Percentiles rank a stretch among this genome's conserved stretches.
Evolutionary conservation across 2,797 vertebrate species (phyloP).

Genomic region (Enteromius argenteus): DNA sequence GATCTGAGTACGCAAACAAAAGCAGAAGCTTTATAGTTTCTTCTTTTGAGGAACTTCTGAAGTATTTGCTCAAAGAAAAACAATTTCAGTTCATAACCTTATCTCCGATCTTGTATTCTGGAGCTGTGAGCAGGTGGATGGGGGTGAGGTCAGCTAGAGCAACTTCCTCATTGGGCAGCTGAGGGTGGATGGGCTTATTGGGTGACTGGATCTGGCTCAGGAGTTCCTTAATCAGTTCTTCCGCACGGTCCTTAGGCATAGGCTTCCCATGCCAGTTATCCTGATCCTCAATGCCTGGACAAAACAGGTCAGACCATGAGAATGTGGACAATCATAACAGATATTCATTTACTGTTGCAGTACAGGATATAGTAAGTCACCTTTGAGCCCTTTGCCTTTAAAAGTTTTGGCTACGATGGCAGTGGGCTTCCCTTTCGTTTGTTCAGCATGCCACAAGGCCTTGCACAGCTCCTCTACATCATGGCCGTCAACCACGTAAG

Average conservation of each 20-base stretch:
- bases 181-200: slow-evolving; percentile 73
- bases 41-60: slow-evolving; percentile 6
- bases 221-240: slow-evolving; percentile 78
- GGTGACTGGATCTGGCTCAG: slow-evolving; percentile 81
- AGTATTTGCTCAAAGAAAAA: background rate
- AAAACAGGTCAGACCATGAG: background rate
- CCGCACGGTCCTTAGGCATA: slow-evolving; percentile 82
- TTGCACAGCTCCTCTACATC: slow-evolving; percentile 86
- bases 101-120: slow-evolving; percentile 82
- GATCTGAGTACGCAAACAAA: slow-evolving; percentile 68
- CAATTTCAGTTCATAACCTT: slow-evolving; percentile 70
- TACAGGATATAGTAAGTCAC: slow-evolving; percentile 66
- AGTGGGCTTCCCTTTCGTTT: slow-evolving; percentile 85
- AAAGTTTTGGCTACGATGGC: slow-evolving; percentile 90
- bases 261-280: slow-evolving; percentile 90
- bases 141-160: slow-evolving; percentile 67
- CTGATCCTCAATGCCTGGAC: slow-evolving; percentile 83
- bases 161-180: slow-evolving; percentile 77
- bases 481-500: slow-evolving; percentile 87
- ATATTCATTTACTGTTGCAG: background rate
- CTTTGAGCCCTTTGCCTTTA: slow-evolving; percentile 87
- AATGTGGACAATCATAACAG: background rate
- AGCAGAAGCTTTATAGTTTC: background rate
- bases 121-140: slow-evolving; percentile 76
- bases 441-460: slow-evolving; percentile 84